Conservation (phyloP, 1,140 invertebrate genomes). For the Lasioglossum baleicum region DNA sequence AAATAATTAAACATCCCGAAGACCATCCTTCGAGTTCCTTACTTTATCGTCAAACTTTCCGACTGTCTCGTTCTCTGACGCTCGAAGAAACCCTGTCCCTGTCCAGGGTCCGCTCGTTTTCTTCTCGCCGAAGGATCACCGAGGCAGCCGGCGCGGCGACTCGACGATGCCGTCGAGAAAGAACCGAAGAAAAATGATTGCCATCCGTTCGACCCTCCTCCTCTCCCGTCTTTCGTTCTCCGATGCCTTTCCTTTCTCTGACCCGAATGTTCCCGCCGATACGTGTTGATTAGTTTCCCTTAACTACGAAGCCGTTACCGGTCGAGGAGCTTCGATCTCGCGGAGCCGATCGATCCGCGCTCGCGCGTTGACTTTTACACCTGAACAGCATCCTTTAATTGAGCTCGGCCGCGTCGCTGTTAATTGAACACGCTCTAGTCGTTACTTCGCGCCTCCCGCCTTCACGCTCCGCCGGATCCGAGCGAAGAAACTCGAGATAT, state of each 20-base stretch:
- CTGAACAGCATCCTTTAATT: slow-evolving; percentile 55
- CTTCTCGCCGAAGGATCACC: background rate
- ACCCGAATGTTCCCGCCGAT: slow-evolving; percentile 9
- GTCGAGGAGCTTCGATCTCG: slow-evolving; percentile 37
- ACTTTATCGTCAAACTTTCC: background rate
- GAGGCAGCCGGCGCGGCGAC: background rate
- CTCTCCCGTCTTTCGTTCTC: background rate
- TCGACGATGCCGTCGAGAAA: background rate
- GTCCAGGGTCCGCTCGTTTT: background rate
- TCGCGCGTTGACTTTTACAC: slow-evolving; percentile 56
- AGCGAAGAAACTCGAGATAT: background rate
- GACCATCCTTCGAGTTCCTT: background rate
- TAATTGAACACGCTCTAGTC: slow-evolving; percentile 60
- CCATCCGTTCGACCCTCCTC: background rate
- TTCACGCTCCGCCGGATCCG: background rate
- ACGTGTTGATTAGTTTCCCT: slow-evolving; percentile 57
- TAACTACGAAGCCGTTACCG: slow-evolving; percentile 38
- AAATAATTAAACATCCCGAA: slow-evolving; percentile 37
- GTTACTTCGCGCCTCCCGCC: slow-evolving; percentile 40
- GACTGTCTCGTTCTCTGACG: background rate
- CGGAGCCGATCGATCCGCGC: slow-evolving; percentile 38
- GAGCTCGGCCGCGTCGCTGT: slow-evolving; percentile 32
- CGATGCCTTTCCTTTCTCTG: background rate
- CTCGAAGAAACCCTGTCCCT: background rate
- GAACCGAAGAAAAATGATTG: slow-evolving; percentile 23